These are phyloP conservation scores for Sebastes goodei DNA, from an alignment of 2,797 vertebrate genomes.

Conservation along the genomic window DNA sequence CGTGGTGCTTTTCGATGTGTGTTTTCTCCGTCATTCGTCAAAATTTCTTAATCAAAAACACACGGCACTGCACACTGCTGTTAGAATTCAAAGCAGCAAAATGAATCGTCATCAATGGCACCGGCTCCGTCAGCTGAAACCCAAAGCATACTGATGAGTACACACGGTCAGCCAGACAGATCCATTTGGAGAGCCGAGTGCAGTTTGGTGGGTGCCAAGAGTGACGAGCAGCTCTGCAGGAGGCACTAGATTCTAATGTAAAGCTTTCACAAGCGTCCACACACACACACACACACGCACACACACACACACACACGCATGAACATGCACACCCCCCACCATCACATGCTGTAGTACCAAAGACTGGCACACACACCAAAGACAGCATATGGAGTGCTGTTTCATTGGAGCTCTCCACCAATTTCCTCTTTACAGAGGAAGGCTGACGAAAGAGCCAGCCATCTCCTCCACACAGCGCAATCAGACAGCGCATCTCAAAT, in stretches of 20 bases:
- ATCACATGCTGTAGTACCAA: conserved; percentile 29
- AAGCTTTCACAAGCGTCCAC: conserved; percentile 23
- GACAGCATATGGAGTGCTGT: conserved; percentile 72
- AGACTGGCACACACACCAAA: conserved; percentile 58
- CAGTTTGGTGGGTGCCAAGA: conserved; percentile 51
- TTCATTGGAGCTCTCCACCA: conserved; percentile 75
- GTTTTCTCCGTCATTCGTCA: conserved; percentile 28
- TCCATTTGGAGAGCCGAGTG: conserved; percentile 50
- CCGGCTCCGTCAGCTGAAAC: conserved; percentile 53
- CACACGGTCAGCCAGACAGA: conserved; percentile 58
- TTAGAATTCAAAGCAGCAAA: conserved; percentile 31
- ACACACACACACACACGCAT: not conserved
- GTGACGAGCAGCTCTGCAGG: conserved; percentile 58
- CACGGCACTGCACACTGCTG: not conserved
- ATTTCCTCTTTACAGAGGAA: conserved; percentile 77
- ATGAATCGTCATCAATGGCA: conserved; percentile 59
- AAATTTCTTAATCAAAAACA: conserved; percentile 10
- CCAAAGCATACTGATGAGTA: conserved; percentile 65
- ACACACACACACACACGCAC: not conserved
- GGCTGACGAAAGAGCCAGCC: conserved; percentile 79
- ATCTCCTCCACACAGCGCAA: conserved; percentile 80
- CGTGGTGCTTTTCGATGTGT: conserved; percentile 10
- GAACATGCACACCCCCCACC: conserved; percentile 17
- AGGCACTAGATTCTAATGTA: conserved; percentile 67
- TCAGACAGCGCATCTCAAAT: conserved; percentile 82